These are phyloP conservation scores for Nothocercus julius DNA, from an alignment of 2,113 vertebrate species.

Conservation along the genomic window DNA sequence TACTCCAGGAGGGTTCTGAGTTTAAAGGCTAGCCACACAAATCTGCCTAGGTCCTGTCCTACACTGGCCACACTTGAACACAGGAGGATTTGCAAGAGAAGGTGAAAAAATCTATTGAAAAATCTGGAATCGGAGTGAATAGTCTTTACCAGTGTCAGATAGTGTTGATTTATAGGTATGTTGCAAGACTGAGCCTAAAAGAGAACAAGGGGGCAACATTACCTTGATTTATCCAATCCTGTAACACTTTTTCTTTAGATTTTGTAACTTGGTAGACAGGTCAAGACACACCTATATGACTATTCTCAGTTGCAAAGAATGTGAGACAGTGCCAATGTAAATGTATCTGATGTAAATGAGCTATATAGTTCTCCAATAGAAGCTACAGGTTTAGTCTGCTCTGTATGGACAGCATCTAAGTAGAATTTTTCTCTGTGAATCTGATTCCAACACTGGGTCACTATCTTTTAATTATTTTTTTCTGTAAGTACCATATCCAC, in stretches of 20 bases:
- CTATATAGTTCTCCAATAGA: no score
- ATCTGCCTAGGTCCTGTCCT: background rate
- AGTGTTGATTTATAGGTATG: background rate
- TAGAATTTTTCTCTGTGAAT: background rate
- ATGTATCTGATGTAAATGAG: no score
- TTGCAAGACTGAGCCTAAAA: background rate
- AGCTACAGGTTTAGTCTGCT: no score
- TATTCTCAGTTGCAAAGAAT: no score
- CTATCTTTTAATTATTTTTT: background rate
- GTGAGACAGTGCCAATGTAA: no score
- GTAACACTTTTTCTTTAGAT: background rate
- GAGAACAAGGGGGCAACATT: background rate
- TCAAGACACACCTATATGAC: no score
- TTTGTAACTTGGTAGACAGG: no score
- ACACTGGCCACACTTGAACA: background rate
- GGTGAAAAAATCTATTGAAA: background rate
- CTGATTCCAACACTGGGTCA: background rate
- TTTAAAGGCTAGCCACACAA: background rate
- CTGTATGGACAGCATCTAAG: no score
- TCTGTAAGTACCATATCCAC: background rate
- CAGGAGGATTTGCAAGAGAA: background rate
- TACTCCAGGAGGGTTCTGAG: background rate
- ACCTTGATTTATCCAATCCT: background rate
- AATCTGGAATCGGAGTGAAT: background rate
- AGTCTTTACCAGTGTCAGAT: background rate